These are phyloP conservation scores for Eupithecia inturbata DNA, from an alignment of 2,888 invertebrate species.

Conservation along the genomic window DNA sequence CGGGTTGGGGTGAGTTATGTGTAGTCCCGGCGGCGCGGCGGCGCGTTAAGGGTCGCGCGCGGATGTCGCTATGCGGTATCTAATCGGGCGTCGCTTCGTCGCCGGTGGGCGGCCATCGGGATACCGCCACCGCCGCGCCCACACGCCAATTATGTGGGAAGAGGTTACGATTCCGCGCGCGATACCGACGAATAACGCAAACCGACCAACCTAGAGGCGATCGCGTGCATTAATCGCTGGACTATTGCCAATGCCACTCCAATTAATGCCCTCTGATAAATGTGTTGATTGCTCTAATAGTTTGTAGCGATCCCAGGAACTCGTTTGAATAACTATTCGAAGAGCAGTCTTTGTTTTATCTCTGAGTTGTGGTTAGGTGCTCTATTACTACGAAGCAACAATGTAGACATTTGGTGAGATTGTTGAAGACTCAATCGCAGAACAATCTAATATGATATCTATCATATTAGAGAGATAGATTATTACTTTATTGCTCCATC, in stretches of 20 bases:
- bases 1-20: constrained; percentile 44
- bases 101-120: constrained; percentile 81
- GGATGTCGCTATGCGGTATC: constrained; percentile 60
- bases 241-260: constrained; percentile 70
- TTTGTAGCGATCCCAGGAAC: constrained; percentile 34
- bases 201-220: constrained; percentile 67
- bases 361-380: constrained; percentile 15
- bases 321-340: constrained; percentile 32
- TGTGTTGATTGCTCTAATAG: constrained; percentile 54
- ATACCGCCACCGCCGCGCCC: constrained; percentile 78
- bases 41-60: constrained; percentile 60
- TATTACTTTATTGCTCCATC: too few species aligned
- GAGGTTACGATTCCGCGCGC: constrained; percentile 77
- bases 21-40: constrained; percentile 47
- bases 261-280: constrained; percentile 67
- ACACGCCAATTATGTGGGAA: constrained; percentile 84
- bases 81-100: constrained; percentile 77
- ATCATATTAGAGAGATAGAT: too few species aligned
- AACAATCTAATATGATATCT: constrained; percentile 33
- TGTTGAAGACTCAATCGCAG: constrained; percentile 25
- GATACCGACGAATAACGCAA: constrained; percentile 74
- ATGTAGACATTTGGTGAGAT: constrained; percentile 18
- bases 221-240: constrained; percentile 73
- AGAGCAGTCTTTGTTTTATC: constrained; percentile 28
- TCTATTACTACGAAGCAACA: constrained; percentile 15